Evolutionary conservation across 2,113 vertebrate genomes (phyloP), one percentile per base, ranked within the genome.

Genomic region (Phalacrocorax pelagicus): DNA sequence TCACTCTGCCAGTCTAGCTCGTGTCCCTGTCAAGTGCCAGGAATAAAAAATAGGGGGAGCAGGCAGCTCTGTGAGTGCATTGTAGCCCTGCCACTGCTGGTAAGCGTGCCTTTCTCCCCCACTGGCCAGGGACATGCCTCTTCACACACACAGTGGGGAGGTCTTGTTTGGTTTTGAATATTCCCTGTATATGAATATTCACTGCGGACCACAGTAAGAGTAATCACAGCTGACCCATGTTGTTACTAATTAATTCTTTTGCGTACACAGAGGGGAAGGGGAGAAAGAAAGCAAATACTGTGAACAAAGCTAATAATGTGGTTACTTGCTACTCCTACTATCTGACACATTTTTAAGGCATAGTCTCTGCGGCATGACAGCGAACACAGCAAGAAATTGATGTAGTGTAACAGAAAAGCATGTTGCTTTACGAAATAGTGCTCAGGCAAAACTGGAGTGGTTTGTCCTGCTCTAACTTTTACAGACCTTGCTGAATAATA

Each of bases 191-290:
- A 89, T 91, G 88, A 84, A 84, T 96, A 94, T 95, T 94, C 89
- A 71, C 86, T 19, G 77, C 12, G 65, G 70, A 29, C 49, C 66
- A 80, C 84, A 72, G 81, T 79, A 96, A 92, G 73, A 70, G 62
- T 72, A 94, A 96, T 82, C 75, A 54, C 70, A 79, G 75, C 59
- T 94, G 86, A 97, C 84, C 78, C 71, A 11, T 72, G 83, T 85
- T 92, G 95, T 84, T 94, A 78, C 95, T 96, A 94, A 96, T 96
- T 95, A 95, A 95, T 92, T 89, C 81, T 93, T 96, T 87, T 92
- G 86, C 95, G 91, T 94, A 95, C 74, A 73, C 32, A 8, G 1
- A 0, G 29, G 79, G 71, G 59, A 96, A 95, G 0, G 0, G 57
- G 73, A 58, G 70, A 46, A 87, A 95, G 81, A 49, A 82, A 92